Percentiles rank a stretch among this genome's conserved stretches.
phyloP scores from a whole-genome alignment of 2,797 vertebrate species.

The Sebastes alutus region DNA sequence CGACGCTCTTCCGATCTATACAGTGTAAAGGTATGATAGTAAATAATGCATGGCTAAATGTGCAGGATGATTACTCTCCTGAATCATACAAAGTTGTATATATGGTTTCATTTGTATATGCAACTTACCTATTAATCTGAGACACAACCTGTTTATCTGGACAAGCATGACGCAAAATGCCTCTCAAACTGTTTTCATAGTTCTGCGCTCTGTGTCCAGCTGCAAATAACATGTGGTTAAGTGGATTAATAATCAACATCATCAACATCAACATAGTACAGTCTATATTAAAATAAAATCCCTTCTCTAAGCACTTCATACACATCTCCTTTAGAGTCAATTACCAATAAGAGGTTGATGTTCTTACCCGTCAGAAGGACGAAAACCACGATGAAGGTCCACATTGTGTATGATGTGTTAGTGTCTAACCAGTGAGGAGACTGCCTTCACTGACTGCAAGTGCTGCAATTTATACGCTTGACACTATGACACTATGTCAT shows the following conservation, averaged over 20 bases:
- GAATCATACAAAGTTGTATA: not conserved
- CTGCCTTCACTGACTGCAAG: not conserved
- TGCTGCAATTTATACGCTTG: not conserved
- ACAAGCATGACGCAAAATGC: not conserved
- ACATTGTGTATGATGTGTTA: not conserved
- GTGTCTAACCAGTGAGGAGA: not conserved
- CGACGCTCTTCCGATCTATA: too few relatives aligned
- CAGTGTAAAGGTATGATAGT: not conserved
- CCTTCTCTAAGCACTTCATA: not conserved
- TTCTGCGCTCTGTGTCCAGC: not conserved
- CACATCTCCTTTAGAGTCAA: not conserved
- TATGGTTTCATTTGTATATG: not conserved
- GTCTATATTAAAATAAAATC: too few relatives aligned
- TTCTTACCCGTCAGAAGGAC: not conserved
- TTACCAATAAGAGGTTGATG: not conserved
- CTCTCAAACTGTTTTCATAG: not conserved
- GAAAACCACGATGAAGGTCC: not conserved
- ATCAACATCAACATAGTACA: too few relatives aligned
- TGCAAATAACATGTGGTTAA: not conserved
- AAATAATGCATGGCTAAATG: not conserved
- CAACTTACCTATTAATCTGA: not conserved
- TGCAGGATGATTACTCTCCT: not conserved
- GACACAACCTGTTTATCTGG: not conserved
- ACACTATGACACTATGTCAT: not conserved
- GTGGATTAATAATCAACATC: too few relatives aligned